Conservation (phyloP, 2,888 invertebrate species). For the Antheraea yamamai region DNA sequence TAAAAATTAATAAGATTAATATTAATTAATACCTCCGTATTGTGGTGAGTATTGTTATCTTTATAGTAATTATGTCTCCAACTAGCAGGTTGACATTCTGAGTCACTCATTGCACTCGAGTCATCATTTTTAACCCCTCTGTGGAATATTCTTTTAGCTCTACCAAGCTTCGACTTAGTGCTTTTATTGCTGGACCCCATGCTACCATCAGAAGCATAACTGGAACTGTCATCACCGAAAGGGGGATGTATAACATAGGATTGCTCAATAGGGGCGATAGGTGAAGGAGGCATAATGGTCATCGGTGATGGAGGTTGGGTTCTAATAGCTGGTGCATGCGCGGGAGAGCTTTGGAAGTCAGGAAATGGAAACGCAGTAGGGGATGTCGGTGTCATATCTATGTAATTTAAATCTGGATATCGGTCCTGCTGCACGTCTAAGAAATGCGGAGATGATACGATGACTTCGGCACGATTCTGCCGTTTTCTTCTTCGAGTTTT, state of each 20-base stretch:
- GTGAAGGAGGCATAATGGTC: constrained; percentile 81
- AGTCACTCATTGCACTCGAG: constrained; percentile 88
- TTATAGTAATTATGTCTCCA: constrained; percentile 88
- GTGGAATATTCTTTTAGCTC: constrained; percentile 85
- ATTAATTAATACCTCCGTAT: too few species aligned
- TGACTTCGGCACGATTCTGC: constrained; percentile 87
- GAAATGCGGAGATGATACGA: constrained; percentile 90
- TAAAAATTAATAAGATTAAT: too few species aligned
- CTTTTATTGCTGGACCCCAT: constrained; percentile 86
- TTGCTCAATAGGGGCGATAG: constrained; percentile 73
- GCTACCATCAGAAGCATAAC: constrained; percentile 87
- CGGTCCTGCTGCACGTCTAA: constrained; percentile 86
- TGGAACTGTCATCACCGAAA: constrained; percentile 87
- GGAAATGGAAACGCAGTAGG: constrained; percentile 76
- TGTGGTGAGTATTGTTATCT: constrained; percentile 87
- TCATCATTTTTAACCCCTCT: constrained; percentile 83
- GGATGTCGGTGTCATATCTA: constrained; percentile 86
- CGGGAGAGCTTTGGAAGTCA: constrained; percentile 69
- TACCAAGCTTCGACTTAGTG: constrained; percentile 79
- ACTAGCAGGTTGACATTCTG: constrained; percentile 87
- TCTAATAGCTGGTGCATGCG: constrained; percentile 73
- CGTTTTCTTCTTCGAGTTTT: constrained; percentile 89
- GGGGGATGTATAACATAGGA: constrained; percentile 74
- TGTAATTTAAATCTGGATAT: constrained; percentile 86
- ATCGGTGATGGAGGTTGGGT: constrained; percentile 84